These are phyloP conservation scores for Steatornis caripensis DNA, from an alignment of 2,113 vertebrate species.

Conservation along the genomic window DNA sequence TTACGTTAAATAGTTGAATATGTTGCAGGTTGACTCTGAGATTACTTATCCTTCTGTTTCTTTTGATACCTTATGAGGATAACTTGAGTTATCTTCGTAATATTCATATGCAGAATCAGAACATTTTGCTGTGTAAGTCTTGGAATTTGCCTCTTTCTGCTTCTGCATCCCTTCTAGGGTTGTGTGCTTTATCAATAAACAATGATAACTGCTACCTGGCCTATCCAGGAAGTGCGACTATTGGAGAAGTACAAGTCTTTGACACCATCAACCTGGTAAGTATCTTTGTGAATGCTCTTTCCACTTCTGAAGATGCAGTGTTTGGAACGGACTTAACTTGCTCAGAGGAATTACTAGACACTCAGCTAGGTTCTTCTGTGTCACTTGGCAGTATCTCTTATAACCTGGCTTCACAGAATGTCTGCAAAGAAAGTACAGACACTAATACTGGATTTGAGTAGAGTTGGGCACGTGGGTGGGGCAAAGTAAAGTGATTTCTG, in stretches of 20 bases:
- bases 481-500: neutral
- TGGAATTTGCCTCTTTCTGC: neutral
- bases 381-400: neutral
- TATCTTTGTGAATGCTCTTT: neutral
- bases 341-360: neutral
- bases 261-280: slow-evolving; percentile 97
- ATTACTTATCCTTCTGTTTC: neutral
- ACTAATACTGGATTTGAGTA: neutral
- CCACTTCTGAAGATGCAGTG: neutral
- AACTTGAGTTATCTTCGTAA: neutral
- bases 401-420: neutral
- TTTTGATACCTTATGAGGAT: neutral
- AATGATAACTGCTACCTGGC: slow-evolving; percentile 98
- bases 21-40: neutral
- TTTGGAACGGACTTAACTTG: neutral
- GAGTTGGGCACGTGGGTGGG: neutral
- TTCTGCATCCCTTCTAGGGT: slow-evolving; percentile 48
- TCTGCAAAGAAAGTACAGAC: neutral
- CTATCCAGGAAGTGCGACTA: slow-evolving; percentile 94
- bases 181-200: slow-evolving; percentile 94
- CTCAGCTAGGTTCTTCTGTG: neutral
- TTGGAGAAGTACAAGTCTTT: slow-evolving; percentile 98
- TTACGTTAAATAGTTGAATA: neutral
- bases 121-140: neutral
- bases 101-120: neutral